A percentile compares a stretch with the other conserved stretches of the same genome.
Evolutionary conservation across 2,113 vertebrate species (phyloP).

Genomic region (Hippolais icterina): DNA sequence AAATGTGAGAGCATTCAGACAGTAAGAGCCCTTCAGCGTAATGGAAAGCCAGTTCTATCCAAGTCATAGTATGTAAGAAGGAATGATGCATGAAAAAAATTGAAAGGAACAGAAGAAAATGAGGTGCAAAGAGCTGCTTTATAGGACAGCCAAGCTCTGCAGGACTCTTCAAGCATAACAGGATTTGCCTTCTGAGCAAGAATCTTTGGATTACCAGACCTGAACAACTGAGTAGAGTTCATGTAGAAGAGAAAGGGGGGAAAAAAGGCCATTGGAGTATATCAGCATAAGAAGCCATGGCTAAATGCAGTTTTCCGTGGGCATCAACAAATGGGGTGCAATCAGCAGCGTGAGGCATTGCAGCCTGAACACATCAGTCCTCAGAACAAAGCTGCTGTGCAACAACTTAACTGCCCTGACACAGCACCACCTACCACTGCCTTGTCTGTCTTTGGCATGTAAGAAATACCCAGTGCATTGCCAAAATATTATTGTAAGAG

Average conservation of each 20-base stretch:
- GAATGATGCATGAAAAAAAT: not conserved
- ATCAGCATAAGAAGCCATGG: not conserved
- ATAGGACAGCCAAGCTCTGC: not conserved
- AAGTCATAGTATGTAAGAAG: not conserved
- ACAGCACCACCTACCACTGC: not conserved
- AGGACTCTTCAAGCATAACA: constrained; percentile 33
- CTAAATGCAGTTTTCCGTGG: not conserved
- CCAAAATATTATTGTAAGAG: not conserved
- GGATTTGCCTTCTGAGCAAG: constrained; percentile 31
- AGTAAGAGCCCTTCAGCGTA: not conserved
- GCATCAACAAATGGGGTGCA: not conserved
- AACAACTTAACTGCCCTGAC: not conserved
- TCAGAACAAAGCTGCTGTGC: not conserved
- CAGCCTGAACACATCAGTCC: not conserved
- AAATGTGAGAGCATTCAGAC: constrained; percentile 1
- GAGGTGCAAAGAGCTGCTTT: constrained; percentile 22
- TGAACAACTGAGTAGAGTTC: constrained; percentile 7
- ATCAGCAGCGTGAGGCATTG: not conserved
- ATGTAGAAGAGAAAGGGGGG: not conserved
- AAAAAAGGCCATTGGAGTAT: not conserved
- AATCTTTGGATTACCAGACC: constrained; percentile 15
- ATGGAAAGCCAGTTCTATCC: not conserved
- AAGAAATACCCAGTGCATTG: not conserved
- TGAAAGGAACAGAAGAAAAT: constrained; percentile 32
- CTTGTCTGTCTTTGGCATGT: not conserved